Conservation (phyloP, 2,888 invertebrate genomes). For the Pimpla rufipes region DNA sequence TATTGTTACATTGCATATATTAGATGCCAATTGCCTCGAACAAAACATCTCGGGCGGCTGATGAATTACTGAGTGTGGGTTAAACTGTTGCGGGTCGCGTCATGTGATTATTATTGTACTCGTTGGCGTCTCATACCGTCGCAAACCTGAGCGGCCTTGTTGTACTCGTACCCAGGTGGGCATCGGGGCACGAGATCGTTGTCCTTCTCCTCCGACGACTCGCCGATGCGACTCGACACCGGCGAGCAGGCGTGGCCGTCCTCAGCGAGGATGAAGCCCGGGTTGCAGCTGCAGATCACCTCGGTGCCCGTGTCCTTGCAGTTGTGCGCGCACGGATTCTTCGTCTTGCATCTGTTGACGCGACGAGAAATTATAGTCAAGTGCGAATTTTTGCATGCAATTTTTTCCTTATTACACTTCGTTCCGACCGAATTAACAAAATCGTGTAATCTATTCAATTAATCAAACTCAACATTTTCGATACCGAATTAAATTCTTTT, state of each 20-base stretch:
- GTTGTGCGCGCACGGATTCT: slow-evolving; percentile 91
- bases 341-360: slow-evolving; percentile 86
- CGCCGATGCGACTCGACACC: slow-evolving; percentile 49
- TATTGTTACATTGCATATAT: background rate
- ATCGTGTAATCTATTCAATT: no score
- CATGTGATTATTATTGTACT: background rate
- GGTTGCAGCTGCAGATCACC: slow-evolving; percentile 90
- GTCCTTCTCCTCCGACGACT: slow-evolving; percentile 68
- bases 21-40: slow-evolving; percentile 3
- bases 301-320: slow-evolving; percentile 90
- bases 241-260: slow-evolving; percentile 90
- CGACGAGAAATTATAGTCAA: background rate
- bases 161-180: slow-evolving; percentile 79
- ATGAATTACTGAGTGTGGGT: background rate
- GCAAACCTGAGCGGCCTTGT: slow-evolving; percentile 79
- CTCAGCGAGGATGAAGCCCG: slow-evolving; percentile 89
- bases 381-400: background rate
- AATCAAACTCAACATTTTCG: no score
- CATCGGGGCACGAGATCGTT: slow-evolving; percentile 76
- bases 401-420: no score
- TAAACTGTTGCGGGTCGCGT: background rate
- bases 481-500: no score
- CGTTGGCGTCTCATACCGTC: slow-evolving; percentile 79
- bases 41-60: background rate
- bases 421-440: no score